phyloP scores from a whole-genome alignment of 2,797 vertebrate genomes.

The Periparus ater region DNA sequence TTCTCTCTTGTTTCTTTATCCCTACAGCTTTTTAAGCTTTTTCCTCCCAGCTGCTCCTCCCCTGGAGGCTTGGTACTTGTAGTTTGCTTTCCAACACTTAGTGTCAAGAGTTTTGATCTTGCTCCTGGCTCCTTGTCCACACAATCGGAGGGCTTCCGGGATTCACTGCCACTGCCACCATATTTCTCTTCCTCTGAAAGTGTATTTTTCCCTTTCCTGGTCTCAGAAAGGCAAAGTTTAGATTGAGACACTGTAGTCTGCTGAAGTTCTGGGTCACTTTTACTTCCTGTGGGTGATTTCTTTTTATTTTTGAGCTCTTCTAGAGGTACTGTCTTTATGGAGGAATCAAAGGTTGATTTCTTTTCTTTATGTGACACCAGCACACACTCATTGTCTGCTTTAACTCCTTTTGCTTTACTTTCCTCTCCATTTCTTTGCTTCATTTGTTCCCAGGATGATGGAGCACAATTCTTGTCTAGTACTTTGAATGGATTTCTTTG shows the following conservation, averaged over 20 bases:
- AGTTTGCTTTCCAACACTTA: neutral
- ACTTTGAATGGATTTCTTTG: constrained; percentile 90
- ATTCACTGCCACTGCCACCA: neutral
- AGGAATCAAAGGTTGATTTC: constrained; percentile 26
- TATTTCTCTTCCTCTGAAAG: neutral
- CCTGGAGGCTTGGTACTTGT: neutral
- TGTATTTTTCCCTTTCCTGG: neutral
- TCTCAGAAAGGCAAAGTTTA: neutral
- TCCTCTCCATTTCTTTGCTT: constrained; percentile 11
- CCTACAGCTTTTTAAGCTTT: neutral
- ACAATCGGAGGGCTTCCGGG: neutral
- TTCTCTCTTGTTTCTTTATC: neutral
- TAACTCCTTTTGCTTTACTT: neutral
- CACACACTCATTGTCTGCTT: neutral
- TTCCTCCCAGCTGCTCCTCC: constrained; percentile 13
- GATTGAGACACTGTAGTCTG: neutral
- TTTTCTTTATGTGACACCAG: constrained; percentile 22
- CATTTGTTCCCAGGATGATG: constrained; percentile 71
- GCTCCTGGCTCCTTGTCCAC: neutral
- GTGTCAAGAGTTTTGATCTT: neutral
- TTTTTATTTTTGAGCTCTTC: constrained; percentile 74
- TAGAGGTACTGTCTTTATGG: constrained; percentile 66
- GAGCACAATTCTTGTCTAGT: constrained; percentile 68
- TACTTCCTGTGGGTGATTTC: neutral
- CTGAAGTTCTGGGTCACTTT: neutral